Conservation (phyloP, 1,140 invertebrate species). For the Bombus picipes region DNA sequence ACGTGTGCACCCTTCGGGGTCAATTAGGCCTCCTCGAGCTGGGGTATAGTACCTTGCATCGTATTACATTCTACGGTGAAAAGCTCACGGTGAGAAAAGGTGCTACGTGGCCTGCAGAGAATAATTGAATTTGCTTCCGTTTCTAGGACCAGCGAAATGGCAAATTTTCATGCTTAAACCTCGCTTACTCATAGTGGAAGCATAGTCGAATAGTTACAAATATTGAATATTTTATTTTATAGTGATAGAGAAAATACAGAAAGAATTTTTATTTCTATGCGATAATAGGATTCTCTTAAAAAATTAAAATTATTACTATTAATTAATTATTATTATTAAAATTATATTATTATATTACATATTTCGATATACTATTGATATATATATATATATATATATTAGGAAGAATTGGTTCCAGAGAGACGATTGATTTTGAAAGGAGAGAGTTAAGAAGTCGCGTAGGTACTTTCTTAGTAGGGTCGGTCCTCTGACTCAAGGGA, state of each 20-base stretch:
- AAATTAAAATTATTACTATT: no score
- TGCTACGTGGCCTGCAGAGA: neutral
- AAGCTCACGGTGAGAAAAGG: conserved; percentile 23
- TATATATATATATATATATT: no score
- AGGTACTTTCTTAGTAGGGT: conserved; percentile 50
- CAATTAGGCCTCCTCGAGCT: conserved; percentile 67
- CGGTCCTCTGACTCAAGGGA: conserved; percentile 48
- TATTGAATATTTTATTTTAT: neutral
- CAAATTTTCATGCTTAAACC: neutral
- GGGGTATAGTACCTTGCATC: conserved; percentile 60
- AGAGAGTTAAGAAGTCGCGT: conserved; percentile 59
- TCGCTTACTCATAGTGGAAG: neutral
- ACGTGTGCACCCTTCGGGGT: conserved; percentile 58
- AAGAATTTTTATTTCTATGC: neutral
- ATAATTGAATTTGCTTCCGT: conserved; percentile 38
- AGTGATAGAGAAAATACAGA: neutral
- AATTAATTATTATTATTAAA: no score
- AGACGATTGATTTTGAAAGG: conserved; percentile 60
- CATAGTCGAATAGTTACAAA: neutral
- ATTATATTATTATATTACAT: no score
- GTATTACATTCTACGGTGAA: conserved; percentile 53
- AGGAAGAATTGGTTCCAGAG: conserved; percentile 1
- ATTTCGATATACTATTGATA: no score
- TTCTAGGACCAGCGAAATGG: conserved; percentile 7
- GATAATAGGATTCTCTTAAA: neutral